Evolutionary conservation across 1,140 invertebrate genomes (phyloP).

Genomic region (Ceratoteleas bidentatus): DNA sequence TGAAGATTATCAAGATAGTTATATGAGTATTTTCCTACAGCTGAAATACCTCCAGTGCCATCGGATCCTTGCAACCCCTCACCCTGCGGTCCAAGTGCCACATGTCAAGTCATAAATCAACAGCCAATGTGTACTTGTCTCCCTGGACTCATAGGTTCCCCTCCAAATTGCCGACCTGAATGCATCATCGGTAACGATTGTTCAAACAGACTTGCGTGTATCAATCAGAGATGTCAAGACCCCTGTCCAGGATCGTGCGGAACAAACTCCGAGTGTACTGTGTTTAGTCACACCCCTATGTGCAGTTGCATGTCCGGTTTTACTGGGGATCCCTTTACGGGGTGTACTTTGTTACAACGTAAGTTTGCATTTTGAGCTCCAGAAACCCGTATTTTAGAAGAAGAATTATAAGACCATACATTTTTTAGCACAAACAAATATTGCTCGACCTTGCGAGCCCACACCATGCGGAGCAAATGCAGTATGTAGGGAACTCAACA

Average conservation of each 20-base stretch:
- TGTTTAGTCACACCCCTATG: constrained; percentile 83
- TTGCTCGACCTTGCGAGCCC: constrained; percentile 83
- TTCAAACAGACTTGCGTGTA: constrained; percentile 80
- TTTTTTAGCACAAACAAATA: constrained; percentile 19
- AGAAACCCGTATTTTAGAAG: no score
- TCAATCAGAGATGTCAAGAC: no score
- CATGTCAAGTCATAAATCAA: constrained; percentile 84
- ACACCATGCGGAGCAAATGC: constrained; percentile 87
- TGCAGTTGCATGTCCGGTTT: constrained; percentile 82
- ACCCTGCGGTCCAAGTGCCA: constrained; percentile 87
- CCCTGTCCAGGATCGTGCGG: constrained; percentile 83
- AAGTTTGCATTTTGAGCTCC: no score
- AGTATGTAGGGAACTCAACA: no score
- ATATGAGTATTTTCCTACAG: constrained; percentile 14
- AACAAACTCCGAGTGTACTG: constrained; percentile 81
- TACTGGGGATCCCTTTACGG: constrained; percentile 81
- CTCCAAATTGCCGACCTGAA: constrained; percentile 80
- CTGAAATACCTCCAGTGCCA: constrained; percentile 64
- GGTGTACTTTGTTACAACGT: constrained; percentile 71
- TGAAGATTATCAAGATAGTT: no score
- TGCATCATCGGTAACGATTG: constrained; percentile 83
- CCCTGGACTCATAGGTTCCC: constrained; percentile 76
- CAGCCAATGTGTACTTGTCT: constrained; percentile 84
- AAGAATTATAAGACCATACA: no score
- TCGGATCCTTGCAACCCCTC: constrained; percentile 85